Conservation (phyloP, 1,140 invertebrate species). For the Odontomachus brunneus region DNA sequence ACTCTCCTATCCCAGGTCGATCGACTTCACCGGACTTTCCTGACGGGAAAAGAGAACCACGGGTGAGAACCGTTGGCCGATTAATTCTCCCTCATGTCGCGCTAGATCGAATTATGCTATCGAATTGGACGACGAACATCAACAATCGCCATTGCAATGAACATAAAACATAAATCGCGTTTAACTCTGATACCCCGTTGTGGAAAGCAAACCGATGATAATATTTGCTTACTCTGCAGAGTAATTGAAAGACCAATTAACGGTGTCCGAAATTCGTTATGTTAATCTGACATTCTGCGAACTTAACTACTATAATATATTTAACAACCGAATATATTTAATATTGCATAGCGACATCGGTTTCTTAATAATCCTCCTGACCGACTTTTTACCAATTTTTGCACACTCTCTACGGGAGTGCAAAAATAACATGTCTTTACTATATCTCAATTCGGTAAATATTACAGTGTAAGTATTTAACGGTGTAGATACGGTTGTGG, state of each 20-base stretch:
- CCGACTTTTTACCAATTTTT: conserved; percentile 1
- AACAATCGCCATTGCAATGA: background rate
- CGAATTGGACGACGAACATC: background rate
- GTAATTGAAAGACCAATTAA: conserved; percentile 48
- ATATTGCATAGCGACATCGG: background rate
- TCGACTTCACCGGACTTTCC: background rate
- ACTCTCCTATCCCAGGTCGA: background rate
- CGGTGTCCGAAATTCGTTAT: background rate
- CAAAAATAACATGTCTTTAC: conserved; percentile 2
- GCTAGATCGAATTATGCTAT: background rate
- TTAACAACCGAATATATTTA: background rate
- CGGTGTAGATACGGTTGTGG: too few relatives aligned
- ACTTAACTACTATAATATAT: conserved; percentile 32
- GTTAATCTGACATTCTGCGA: conserved; percentile 22
- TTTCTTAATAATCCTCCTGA: conserved; percentile 19
- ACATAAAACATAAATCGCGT: background rate
- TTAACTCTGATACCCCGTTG: background rate
- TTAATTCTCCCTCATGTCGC: background rate
- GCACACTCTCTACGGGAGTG: background rate
- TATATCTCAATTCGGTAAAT: conserved; percentile 23
- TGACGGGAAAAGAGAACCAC: background rate
- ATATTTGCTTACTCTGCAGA: background rate
- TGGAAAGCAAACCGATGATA: background rate
- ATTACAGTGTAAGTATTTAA: too few relatives aligned
- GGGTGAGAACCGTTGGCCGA: background rate